phyloP scores from a whole-genome alignment of 2,113 vertebrate genomes.

The Eulemur rufifrons region DNA sequence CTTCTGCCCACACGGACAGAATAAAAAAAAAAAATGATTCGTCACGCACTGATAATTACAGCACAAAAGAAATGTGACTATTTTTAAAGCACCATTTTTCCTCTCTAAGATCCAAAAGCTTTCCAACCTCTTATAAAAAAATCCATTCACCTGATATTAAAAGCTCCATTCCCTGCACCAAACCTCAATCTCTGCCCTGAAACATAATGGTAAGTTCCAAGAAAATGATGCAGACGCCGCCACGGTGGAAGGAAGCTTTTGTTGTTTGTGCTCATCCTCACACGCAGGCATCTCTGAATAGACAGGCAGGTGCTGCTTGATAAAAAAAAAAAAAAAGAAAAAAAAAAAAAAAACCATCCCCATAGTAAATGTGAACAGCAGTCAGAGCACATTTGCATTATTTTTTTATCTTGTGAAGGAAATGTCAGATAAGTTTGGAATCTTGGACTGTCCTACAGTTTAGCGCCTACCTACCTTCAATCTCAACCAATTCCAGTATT shows the following conservation, averaged over 20 bases:
- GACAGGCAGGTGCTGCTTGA: slow-evolving; percentile 72
- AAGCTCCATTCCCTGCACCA: slow-evolving; percentile 46
- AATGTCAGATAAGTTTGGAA: slow-evolving; percentile 55
- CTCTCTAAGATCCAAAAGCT: slow-evolving; percentile 58
- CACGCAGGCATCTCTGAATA: slow-evolving; percentile 63
- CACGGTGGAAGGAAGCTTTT: slow-evolving; percentile 52
- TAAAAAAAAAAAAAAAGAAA: background rate
- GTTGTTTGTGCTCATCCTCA: slow-evolving; percentile 63
- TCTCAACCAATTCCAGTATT: slow-evolving; percentile 8
- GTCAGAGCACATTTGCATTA: slow-evolving; percentile 52
- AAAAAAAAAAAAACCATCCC: background rate
- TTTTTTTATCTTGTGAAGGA: slow-evolving; percentile 17
- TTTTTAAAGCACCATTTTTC: slow-evolving; percentile 72
- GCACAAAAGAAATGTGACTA: slow-evolving; percentile 65
- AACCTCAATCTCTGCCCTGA: slow-evolving; percentile 68
- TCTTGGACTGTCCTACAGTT: background rate
- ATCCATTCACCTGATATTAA: slow-evolving; percentile 73
- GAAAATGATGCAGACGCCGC: slow-evolving; percentile 65
- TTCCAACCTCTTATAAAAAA: slow-evolving; percentile 65
- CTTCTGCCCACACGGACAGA: slow-evolving; percentile 29
- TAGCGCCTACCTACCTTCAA: background rate
- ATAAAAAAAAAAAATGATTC: slow-evolving; percentile 52
- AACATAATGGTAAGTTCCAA: slow-evolving; percentile 66
- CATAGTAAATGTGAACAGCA: slow-evolving; percentile 35
- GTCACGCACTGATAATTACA: slow-evolving; percentile 70